Percentiles rank a stretch among this genome's conserved stretches.
Conservation (phyloP, 1,140 invertebrate genomes). For the Musca vetustissima region DNA sequence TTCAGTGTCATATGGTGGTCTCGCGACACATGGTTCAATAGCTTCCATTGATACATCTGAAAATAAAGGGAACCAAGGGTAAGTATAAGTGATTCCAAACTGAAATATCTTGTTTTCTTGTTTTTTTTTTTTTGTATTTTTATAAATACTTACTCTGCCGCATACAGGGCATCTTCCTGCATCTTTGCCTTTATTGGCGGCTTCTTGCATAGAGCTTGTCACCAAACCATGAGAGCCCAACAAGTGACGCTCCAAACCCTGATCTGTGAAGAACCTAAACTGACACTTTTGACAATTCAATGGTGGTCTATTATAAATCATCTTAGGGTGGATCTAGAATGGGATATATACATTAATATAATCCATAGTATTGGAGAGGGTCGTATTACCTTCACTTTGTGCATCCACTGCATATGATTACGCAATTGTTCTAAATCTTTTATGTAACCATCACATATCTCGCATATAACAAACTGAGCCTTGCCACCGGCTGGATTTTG, state of each 20-base stretch:
- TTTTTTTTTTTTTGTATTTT: too few relatives aligned
- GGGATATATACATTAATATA: neutral
- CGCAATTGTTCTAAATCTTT: slow-evolving; percentile 89
- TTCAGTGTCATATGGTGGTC: slow-evolving; percentile 90
- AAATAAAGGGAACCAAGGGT: slow-evolving; percentile 32
- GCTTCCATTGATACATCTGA: slow-evolving; percentile 89
- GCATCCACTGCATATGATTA: slow-evolving; percentile 95
- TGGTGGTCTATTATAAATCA: slow-evolving; percentile 92
- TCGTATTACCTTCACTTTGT: slow-evolving; percentile 76
- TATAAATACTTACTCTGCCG: slow-evolving; percentile 69
- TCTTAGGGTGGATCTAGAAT: slow-evolving; percentile 82
- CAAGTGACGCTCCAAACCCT: slow-evolving; percentile 89
- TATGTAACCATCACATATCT: slow-evolving; percentile 94
- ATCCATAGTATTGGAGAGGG: neutral
- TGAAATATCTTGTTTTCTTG: too few relatives aligned
- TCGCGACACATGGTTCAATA: slow-evolving; percentile 85
- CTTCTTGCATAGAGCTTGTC: slow-evolving; percentile 93
- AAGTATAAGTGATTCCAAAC: too few relatives aligned
- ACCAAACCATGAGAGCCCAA: slow-evolving; percentile 91
- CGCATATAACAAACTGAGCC: slow-evolving; percentile 87
- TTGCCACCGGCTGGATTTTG: slow-evolving; percentile 60
- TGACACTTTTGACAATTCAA: slow-evolving; percentile 96
- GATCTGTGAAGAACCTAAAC: slow-evolving; percentile 72
- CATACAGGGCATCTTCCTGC: slow-evolving; percentile 90
- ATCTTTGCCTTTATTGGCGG: slow-evolving; percentile 92